phyloP scores from a whole-genome alignment of 2,888 invertebrate genomes.

The Aelia acuminata region DNA sequence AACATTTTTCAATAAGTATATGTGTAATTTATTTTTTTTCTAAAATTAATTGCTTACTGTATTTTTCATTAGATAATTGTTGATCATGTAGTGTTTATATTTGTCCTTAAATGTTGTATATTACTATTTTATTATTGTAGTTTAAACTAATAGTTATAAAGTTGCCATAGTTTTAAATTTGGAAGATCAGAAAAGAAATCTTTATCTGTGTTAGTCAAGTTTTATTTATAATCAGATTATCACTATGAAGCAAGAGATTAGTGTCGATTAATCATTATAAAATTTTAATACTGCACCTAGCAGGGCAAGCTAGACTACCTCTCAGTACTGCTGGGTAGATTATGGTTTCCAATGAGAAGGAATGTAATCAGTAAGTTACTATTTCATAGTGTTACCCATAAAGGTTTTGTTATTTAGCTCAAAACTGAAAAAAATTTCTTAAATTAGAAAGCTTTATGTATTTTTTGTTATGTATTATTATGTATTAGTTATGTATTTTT shows the following conservation, averaged over 20 bases:
- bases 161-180: not conserved
- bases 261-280: constrained; percentile 6
- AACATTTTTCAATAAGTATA: not conserved
- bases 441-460: too few relatives aligned
- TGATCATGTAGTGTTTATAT: not conserved
- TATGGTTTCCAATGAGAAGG: constrained; percentile 3
- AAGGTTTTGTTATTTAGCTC: too few relatives aligned
- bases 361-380: not conserved
- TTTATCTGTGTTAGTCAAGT: constrained; percentile 25
- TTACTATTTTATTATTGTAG: not conserved
- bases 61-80: not conserved
- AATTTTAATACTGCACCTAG: not conserved
- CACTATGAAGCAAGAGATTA: constrained; percentile 14
- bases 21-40: not conserved
- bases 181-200: not conserved
- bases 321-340: not conserved
- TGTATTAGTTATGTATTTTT: too few relatives aligned
- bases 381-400: too few relatives aligned
- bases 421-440: not conserved
- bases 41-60: not conserved
- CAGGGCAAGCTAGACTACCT: not conserved
- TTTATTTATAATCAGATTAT: constrained; percentile 17
- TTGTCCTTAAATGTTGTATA: not conserved
- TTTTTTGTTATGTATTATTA: too few relatives aligned
- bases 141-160: not conserved